Evolutionary conservation across 2,797 vertebrate species (phyloP), one percentile per base, ranked within the genome.

Genomic region (Ceryle rudis): DNA sequence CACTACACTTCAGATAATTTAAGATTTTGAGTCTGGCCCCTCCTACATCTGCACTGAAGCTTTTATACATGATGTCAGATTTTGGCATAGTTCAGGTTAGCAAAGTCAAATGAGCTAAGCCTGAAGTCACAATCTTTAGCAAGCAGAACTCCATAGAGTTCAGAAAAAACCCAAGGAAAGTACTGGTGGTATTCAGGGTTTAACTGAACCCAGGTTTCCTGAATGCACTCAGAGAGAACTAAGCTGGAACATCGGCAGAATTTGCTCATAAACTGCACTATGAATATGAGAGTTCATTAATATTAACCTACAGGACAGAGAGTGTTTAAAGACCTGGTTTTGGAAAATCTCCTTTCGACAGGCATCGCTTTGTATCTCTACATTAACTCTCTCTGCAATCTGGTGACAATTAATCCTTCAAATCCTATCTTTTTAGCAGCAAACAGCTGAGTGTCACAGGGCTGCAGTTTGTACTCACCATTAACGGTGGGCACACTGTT

Each of bases 61-160:
- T 81, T 84, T 90, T 84, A 55, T 11, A 66, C 6, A 55, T 95
- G 55, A 95, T 70, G 70, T 96, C 93, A 95, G 92, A 86, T 90
- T 86, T 61, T 89, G 90, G 88, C 93, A 91, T 21, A 26, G 31
- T 35, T 81, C 51, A 90, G 41, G 28, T 69, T 70, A 79, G 51
- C 35, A 62, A 81, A 90, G 69, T 75, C n/a, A 75, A 90, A 79
- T 49, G 35, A 94, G 35, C 29, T 81, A 96, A 93, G 62, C 19
- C 39, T 67, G 60, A 85, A 85, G 7, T 77, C 81, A 69, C 35
- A 70, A 2, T 65, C 71, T 75, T 86, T 90, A 54, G 54, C 71
- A 93, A 86, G 16, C 16, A 71, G 47, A 81, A 75, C 31, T 88
- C 75, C 37, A 65, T 3, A 31, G 11, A 14, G 20, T 12, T 58